Evolutionary conservation across 2,113 vertebrate genomes (phyloP).

Genomic region (Calidris pugnax): DNA sequence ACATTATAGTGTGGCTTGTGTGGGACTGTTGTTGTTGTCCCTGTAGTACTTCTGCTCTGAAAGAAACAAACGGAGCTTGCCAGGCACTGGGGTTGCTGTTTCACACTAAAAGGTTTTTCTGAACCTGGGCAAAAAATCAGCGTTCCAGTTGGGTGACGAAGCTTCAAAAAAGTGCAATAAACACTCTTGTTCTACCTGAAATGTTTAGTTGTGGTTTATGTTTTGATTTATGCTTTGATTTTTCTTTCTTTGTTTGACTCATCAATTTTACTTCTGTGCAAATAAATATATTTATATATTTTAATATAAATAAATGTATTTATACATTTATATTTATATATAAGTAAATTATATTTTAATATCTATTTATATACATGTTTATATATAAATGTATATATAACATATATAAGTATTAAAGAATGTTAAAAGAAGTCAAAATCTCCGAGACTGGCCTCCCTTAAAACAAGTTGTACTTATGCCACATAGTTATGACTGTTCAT

Average conservation of each 20-base stretch:
- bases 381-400: too few species aligned
- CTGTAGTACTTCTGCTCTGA: neutral
- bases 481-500: neutral
- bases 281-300: neutral
- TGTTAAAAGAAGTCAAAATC: neutral
- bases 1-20: fast-evolving
- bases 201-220: neutral
- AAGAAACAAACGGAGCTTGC: neutral
- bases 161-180: neutral
- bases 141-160: neutral
- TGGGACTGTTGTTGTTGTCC: neutral
- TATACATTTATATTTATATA: too few species aligned
- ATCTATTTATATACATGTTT: too few species aligned
- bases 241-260: neutral
- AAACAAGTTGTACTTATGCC: neutral
- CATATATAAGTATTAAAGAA: neutral
- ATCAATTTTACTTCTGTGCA: too few species aligned
- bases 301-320: too few species aligned
- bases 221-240: neutral
- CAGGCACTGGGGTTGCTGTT: neutral
- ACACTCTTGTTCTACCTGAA: neutral
- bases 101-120: neutral
- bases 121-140: neutral
- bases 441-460: neutral
- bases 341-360: too few species aligned